Conservation (phyloP, 2,888 invertebrate genomes). For the Pseudococcus viburni region DNA sequence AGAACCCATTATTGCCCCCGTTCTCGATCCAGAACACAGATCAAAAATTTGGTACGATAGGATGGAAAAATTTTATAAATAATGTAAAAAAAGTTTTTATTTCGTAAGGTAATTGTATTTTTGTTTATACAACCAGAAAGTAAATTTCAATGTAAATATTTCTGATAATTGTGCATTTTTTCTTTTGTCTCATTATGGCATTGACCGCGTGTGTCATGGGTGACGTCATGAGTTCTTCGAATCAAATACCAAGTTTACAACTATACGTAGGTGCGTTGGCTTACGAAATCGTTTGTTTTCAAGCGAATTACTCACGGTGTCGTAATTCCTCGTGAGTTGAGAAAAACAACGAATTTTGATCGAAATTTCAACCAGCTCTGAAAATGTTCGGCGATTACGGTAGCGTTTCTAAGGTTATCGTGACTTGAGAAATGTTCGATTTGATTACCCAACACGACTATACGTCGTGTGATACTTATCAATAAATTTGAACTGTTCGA, state of each 20-base stretch:
- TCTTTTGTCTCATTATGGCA: not conserved
- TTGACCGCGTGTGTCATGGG: slow-evolving; percentile 2
- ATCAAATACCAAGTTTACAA: not conserved
- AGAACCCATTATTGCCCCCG: slow-evolving; percentile 49
- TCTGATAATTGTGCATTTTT: not conserved
- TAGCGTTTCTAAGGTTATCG: not conserved
- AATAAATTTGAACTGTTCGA: not conserved
- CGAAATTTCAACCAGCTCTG: not conserved
- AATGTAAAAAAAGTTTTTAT: slow-evolving; percentile 26
- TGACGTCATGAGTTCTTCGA: slow-evolving; percentile 37
- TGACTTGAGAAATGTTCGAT: not conserved
- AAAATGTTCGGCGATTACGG: not conserved
- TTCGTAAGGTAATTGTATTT: slow-evolving; percentile 9
- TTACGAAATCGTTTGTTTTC: not conserved
- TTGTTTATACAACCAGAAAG: not conserved
- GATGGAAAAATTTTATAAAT: slow-evolving; percentile 51
- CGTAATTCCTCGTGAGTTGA: not conserved
- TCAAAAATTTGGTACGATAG: slow-evolving; percentile 46
- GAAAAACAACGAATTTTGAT: not conserved
- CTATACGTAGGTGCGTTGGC: not conserved
- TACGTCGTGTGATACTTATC: not conserved
- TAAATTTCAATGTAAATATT: slow-evolving; percentile 30
- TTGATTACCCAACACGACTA: not conserved
- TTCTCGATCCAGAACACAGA: slow-evolving; percentile 48
- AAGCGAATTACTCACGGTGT: not conserved